These are phyloP conservation scores for Crypturellus undulatus DNA, from an alignment of 2,113 vertebrate genomes.

Conservation along the genomic window DNA sequence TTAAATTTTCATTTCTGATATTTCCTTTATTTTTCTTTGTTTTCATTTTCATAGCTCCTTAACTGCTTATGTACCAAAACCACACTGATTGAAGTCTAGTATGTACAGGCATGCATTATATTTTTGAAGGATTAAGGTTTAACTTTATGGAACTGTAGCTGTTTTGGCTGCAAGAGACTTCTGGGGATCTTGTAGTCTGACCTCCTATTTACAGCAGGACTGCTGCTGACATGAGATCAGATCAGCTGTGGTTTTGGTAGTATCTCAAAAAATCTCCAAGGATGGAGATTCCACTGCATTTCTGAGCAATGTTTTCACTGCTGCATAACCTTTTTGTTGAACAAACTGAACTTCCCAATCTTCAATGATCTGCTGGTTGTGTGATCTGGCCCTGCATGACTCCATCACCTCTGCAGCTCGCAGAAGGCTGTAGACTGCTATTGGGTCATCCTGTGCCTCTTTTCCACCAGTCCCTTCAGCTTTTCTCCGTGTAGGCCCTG, in stretches of 20 bases:
- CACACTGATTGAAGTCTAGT: neutral
- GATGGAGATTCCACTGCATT: neutral
- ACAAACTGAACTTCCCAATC: neutral
- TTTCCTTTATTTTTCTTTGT: neutral
- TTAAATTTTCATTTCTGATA: neutral
- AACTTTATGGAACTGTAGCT: neutral
- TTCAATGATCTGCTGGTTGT: neutral
- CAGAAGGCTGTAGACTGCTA: neutral
- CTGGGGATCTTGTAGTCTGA: neutral
- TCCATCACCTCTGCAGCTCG: neutral
- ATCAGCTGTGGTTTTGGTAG: neutral
- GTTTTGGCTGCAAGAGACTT: neutral
- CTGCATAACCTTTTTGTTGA: neutral
- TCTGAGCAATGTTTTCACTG: neutral
- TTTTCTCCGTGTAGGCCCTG: neutral
- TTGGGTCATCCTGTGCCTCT: neutral
- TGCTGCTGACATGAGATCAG: neutral
- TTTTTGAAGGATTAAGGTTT: neutral
- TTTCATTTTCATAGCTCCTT: neutral
- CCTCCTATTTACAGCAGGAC: neutral
- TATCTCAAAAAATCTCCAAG: neutral
- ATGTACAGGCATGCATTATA: neutral
- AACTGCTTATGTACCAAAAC: neutral
- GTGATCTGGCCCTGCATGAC: neutral
- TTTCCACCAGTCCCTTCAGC: neutral